Percentiles rank a stretch among this genome's conserved stretches.
phyloP scores from a whole-genome alignment of 2,113 vertebrate genomes.

The Protobothrops mucrosquamatus region DNA sequence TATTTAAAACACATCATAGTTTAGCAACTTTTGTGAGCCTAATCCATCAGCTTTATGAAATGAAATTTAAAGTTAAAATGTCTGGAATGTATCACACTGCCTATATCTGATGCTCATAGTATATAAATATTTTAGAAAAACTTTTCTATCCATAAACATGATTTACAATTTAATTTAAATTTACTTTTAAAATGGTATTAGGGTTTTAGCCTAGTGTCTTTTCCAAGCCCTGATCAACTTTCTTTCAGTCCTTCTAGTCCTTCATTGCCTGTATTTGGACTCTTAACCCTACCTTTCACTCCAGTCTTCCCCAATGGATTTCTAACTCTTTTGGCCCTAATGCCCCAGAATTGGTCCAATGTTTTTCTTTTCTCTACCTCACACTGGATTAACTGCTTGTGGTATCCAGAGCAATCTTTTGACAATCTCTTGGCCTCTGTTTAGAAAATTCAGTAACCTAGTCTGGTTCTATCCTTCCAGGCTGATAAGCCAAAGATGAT shows the following conservation, averaged over 20 bases:
- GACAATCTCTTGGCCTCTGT: background rate
- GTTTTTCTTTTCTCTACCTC: background rate
- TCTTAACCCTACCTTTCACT: background rate
- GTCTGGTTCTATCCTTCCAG: too few species aligned
- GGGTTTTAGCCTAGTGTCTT: background rate
- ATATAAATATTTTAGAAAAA: background rate
- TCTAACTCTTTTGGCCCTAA: background rate
- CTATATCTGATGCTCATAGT: background rate
- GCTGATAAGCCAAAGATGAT: background rate
- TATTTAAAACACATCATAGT: background rate
- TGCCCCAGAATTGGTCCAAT: background rate
- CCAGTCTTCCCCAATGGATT: background rate
- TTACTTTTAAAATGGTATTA: background rate
- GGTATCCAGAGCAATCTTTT: background rate
- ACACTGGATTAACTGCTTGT: background rate
- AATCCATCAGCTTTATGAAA: background rate
- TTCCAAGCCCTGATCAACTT: background rate
- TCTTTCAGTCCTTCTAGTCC: background rate
- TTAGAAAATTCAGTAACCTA: background rate
- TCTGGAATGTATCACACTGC: background rate
- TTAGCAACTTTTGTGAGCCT: background rate
- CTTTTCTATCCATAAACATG: background rate
- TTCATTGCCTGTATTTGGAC: background rate
- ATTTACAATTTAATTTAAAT: background rate
- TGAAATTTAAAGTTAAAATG: background rate